phyloP scores from a whole-genome alignment of 2,113 vertebrate species.

The Leucopternis melanops region DNA sequence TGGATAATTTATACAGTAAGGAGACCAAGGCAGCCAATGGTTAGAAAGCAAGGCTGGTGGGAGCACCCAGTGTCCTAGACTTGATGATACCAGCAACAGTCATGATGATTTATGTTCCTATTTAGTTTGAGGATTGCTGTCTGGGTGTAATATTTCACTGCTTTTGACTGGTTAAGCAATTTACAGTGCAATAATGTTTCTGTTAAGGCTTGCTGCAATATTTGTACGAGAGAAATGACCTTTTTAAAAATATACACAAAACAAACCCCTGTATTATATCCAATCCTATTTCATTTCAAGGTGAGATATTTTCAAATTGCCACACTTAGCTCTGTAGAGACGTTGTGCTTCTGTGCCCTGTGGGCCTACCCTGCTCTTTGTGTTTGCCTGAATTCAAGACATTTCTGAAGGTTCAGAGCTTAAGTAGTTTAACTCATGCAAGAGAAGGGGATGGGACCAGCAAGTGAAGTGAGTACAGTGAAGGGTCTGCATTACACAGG shows the following conservation, averaged over 20 bases:
- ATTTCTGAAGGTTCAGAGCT: not conserved
- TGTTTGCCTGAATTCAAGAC: not conserved
- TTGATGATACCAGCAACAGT: not conserved
- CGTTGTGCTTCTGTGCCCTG: not conserved
- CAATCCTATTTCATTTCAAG: not conserved
- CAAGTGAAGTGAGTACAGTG: not conserved
- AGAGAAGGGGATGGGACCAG: not conserved
- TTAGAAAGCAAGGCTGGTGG: not conserved
- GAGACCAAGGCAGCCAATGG: not conserved
- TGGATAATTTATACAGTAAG: not conserved
- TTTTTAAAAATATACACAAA: not conserved
- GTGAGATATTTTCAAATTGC: not conserved
- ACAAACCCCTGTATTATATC: not conserved
- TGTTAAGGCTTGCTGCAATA: not conserved
- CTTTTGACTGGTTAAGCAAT: conserved; percentile 1
- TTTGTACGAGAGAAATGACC: not conserved
- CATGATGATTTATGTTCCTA: not conserved
- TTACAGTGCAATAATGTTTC: not conserved
- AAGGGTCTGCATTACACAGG: not conserved
- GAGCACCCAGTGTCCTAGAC: not conserved
- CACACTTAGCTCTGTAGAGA: not conserved
- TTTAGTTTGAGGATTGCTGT: not conserved
- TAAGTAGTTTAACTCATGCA: not conserved
- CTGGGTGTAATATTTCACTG: not conserved
- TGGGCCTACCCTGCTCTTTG: not conserved